These are phyloP conservation scores for Ceratosolen solmsi DNA, from an alignment of 1,140 invertebrate species.

Conservation along the genomic window DNA sequence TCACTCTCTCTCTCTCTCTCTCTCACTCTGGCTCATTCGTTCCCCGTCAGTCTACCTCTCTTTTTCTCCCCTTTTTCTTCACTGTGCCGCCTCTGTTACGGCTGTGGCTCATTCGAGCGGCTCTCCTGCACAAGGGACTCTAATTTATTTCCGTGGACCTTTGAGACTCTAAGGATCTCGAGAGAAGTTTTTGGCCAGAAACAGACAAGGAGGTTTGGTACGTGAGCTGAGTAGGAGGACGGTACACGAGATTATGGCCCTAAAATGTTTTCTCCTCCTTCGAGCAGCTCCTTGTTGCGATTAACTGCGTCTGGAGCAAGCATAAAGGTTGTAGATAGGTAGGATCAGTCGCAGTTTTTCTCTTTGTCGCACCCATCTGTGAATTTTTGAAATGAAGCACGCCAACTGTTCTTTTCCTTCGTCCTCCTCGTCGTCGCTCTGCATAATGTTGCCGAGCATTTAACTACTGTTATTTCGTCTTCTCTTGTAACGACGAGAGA, in stretches of 20 bases:
- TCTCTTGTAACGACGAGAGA: not conserved
- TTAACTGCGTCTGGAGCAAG: not conserved
- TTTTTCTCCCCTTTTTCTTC: not conserved
- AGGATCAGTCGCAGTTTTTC: not conserved
- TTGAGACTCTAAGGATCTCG: conserved; percentile 41
- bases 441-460: not conserved
- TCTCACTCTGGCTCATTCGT: not conserved
- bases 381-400: too few species aligned
- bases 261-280: conserved; percentile 36
- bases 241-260: conserved; percentile 27
- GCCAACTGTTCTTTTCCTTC: not conserved
- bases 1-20: conserved; percentile 18
- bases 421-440: not conserved
- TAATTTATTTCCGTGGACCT: conserved; percentile 45
- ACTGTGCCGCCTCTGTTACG: not conserved
- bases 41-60: not conserved
- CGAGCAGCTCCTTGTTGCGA: conserved; percentile 17
- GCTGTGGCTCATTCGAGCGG: conserved; percentile 9
- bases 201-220: conserved; percentile 8
- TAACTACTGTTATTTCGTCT: too few species aligned
- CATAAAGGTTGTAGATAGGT: not conserved
- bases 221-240: not conserved
- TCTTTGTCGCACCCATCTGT: conserved; percentile 6
- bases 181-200: conserved; percentile 31
- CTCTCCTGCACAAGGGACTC: conserved; percentile 22